phyloP scores from a whole-genome alignment of 2,888 invertebrate genomes.

The Spialia ferax region DNA sequence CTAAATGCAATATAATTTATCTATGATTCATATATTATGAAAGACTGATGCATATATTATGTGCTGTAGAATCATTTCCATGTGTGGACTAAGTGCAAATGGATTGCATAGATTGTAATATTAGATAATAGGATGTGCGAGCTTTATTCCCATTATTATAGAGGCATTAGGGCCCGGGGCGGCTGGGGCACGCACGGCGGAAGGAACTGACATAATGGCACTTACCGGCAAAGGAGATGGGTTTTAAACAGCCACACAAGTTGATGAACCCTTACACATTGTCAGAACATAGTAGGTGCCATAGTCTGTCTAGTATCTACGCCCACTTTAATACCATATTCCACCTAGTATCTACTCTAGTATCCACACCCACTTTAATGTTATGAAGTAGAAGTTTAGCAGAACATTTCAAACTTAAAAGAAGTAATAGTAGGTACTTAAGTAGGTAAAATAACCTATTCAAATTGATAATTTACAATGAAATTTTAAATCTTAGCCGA shows the following conservation, averaged over 20 bases:
- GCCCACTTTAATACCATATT: too few relatives aligned
- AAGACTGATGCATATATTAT: too few relatives aligned
- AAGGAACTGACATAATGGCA: slow-evolving; percentile 33
- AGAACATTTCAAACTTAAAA: too few relatives aligned
- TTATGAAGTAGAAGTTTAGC: not conserved
- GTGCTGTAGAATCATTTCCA: too few relatives aligned
- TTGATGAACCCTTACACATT: not conserved
- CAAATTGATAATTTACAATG: too few relatives aligned
- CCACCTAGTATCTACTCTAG: not conserved
- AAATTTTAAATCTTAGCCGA: too few relatives aligned
- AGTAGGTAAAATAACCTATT: too few relatives aligned
- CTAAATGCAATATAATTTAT: too few relatives aligned
- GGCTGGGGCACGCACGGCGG: slow-evolving; percentile 22
- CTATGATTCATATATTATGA: too few relatives aligned
- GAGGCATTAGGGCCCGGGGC: slow-evolving; percentile 22
- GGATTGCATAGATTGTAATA: slow-evolving; percentile 32
- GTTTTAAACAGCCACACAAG: slow-evolving; percentile 24
- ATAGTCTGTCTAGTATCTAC: too few relatives aligned
- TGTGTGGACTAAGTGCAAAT: slow-evolving; percentile 17
- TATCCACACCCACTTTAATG: not conserved
- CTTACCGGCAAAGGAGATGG: slow-evolving; percentile 26
- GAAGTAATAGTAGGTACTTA: too few relatives aligned
- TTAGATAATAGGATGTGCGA: slow-evolving; percentile 29
- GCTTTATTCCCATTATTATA: slow-evolving; percentile 36
- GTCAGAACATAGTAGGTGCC: too few relatives aligned